Evolutionary conservation across 2,113 vertebrate genomes (phyloP), one percentile per base, ranked within the genome.

Genomic region (Mola mola): DNA sequence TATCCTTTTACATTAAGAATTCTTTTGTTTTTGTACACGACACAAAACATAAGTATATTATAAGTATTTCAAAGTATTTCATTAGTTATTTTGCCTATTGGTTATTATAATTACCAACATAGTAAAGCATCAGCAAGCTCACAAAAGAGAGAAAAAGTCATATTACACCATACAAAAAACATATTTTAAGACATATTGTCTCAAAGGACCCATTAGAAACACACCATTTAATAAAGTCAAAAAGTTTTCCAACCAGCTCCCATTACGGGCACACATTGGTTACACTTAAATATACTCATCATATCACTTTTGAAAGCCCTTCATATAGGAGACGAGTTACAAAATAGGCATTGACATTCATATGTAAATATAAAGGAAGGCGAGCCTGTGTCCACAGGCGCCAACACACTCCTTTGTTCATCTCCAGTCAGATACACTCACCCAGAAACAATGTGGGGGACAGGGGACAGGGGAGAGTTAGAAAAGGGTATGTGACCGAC

Each of bases 351-450:
- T 85, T 75, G 89, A 93, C 90, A 92, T 91, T 88, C 91, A 66
- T 78, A 94, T 92, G 88, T 83, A 91, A 93, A 93, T 87, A 85
- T 80, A 81, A 92, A 92, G 83, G 92, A 83, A 91, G 89, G 84
- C 75, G 82, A 89, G 73, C 33, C 71, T 77, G 86, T 82, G 72
- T 81, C 86, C 87, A 26, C 28, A 20, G 48, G 77, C 90, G 86
- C 84, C 92, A 87, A 87, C 90, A 91, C 88, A 81, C 82, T 69
- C 79, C 88, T 95, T 95, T 97, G 93, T 94, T 91, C 41, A 5
- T 75, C 87, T 91, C 87, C 88, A 90, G 90, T 94, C 88, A 89
- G 88, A 93, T 92, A 74, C 92, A 91, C 81, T 94, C 94, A 95
- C 92, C 92, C 93, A 26, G 90, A 95, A 94, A 96, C 94, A 95